Conservation (phyloP, 2,113 vertebrate genomes). For the Datnioides undecimradiatus region DNA sequence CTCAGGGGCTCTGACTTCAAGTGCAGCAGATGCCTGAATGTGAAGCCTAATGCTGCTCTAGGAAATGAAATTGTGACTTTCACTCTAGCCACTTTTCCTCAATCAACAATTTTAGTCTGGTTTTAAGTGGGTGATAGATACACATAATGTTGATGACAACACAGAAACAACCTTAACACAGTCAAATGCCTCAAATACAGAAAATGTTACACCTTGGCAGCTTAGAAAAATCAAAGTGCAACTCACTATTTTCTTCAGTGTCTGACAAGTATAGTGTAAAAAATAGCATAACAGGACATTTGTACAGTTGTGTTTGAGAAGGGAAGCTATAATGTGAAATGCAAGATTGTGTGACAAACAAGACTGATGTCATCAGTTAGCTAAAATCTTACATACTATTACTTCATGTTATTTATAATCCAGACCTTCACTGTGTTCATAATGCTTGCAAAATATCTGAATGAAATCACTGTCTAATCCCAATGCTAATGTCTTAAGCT, state of each 20-base stretch:
- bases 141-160: background rate
- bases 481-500: background rate
- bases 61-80: slow-evolving; percentile 8
- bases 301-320: background rate
- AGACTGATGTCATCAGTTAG: background rate
- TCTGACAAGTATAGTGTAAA: background rate
- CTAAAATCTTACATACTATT: too few relatives aligned
- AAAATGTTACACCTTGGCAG: slow-evolving; percentile 6
- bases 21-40: background rate
- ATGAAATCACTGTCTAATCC: background rate
- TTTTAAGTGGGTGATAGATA: background rate
- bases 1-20: background rate
- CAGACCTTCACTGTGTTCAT: too few relatives aligned
- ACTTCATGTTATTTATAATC: too few relatives aligned
- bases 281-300: background rate
- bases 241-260: background rate
- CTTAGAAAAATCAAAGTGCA: background rate
- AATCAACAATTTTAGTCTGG: background rate
- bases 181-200: background rate
- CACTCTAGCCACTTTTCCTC: too few relatives aligned
- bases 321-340: background rate
- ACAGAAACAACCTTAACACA: background rate
- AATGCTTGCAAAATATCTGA: too few relatives aligned
- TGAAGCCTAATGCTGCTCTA: background rate
- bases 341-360: background rate